phyloP scores from a whole-genome alignment of 2,888 invertebrate species.

The Conus canariensis region DNA sequence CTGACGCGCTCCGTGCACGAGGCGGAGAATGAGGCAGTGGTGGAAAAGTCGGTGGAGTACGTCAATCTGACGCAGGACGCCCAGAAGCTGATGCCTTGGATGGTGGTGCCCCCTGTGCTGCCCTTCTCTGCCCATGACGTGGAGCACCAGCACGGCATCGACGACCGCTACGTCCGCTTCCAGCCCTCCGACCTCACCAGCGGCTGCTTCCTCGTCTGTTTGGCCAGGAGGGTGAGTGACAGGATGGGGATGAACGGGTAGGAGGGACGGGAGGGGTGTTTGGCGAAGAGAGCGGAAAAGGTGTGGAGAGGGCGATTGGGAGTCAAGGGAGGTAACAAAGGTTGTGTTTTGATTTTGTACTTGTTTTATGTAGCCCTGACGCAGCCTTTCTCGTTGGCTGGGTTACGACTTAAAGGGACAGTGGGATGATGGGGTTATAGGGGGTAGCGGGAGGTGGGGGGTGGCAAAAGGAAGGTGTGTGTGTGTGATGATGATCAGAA shows the following conservation, averaged over 20 bases:
- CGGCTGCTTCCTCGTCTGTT: constrained; percentile 76
- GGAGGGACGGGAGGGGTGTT: neutral
- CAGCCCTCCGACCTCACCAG: constrained; percentile 68
- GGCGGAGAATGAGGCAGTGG: constrained; percentile 74
- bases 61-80: constrained; percentile 57
- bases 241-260: neutral
- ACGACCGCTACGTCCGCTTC: constrained; percentile 73
- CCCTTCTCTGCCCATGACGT: constrained; percentile 72
- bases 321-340: too few species aligned
- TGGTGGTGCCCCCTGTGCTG: constrained; percentile 75
- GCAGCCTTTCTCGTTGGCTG: too few species aligned
- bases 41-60: constrained; percentile 69
- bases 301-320: too few species aligned
- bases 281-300: too few species aligned
- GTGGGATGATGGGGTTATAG: too few species aligned
- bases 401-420: too few species aligned
- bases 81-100: constrained; percentile 28
- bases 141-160: constrained; percentile 54
- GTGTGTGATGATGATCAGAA: too few species aligned
- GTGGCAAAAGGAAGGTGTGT: too few species aligned
- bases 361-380: too few species aligned
- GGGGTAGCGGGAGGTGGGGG: too few species aligned
- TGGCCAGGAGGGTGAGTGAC: constrained; percentile 73
- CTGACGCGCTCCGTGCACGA: constrained; percentile 72
- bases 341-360: too few species aligned